These are phyloP conservation scores for Amblyraja radiata DNA, from an alignment of 2,797 vertebrate genomes.

Conservation along the genomic window DNA sequence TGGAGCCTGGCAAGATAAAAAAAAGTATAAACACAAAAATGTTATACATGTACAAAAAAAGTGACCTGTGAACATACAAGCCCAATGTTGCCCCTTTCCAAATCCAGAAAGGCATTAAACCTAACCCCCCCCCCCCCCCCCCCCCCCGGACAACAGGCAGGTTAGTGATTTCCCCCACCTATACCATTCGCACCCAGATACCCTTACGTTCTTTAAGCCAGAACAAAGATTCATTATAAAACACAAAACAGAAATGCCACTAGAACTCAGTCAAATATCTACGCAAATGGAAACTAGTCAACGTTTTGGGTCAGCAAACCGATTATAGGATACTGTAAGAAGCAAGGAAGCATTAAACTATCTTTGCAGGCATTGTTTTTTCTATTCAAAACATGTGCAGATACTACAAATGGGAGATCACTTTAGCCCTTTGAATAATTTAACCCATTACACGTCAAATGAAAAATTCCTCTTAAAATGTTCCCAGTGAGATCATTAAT, in stretches of 20 bases:
- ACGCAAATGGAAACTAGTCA: too few species aligned
- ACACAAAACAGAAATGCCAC: background rate
- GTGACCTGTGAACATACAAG: background rate
- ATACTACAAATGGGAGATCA: background rate
- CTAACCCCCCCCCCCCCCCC: background rate
- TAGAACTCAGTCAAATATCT: too few species aligned
- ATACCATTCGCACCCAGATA: background rate
- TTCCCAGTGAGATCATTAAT: background rate
- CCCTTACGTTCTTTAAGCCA: too few species aligned
- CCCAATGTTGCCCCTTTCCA: too few species aligned
- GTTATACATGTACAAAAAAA: background rate
- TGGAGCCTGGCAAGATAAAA: conserved; percentile 69
- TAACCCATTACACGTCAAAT: background rate
- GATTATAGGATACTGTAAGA: background rate
- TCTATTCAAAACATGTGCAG: background rate
- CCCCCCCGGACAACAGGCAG: background rate
- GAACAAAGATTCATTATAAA: background rate
- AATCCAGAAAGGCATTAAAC: background rate
- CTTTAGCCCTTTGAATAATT: background rate
- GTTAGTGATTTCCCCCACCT: too few species aligned
- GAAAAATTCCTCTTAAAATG: background rate
- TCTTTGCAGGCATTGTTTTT: background rate
- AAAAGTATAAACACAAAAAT: background rate
- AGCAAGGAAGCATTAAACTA: too few species aligned
- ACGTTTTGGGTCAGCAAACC: background rate